Percentiles rank a stretch among this genome's conserved stretches.
Evolutionary conservation across 2,797 vertebrate species (phyloP).

Genomic region (Lacerta agilis): DNA sequence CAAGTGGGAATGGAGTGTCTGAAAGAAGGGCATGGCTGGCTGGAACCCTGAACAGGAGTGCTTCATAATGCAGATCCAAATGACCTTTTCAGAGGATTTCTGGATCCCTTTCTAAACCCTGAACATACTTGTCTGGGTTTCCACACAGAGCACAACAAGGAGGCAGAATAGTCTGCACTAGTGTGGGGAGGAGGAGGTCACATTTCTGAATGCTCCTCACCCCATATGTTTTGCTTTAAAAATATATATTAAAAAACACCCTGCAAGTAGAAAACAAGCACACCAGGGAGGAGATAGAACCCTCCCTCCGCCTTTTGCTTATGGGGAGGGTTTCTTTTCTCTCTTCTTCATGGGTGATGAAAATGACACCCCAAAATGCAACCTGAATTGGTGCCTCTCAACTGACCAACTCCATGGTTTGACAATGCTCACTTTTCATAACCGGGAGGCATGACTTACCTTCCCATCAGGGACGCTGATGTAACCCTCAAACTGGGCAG

Average conservation of each 20-base stretch:
- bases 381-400: background rate
- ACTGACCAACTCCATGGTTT: accelerated
- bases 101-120: background rate
- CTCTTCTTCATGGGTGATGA: background rate
- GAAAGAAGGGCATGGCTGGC: background rate
- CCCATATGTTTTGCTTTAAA: background rate
- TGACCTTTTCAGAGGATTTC: background rate
- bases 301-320: background rate
- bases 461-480: conserved; percentile 79
- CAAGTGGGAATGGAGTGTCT: background rate
- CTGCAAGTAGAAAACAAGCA: background rate
- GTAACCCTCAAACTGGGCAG: conserved; percentile 72
- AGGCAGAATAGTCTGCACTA: background rate
- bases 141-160: background rate
- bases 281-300: too few relatives aligned
- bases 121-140: background rate
- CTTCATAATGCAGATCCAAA: background rate
- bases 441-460: conserved; percentile 58
- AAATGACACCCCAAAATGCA: background rate
- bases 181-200: background rate
- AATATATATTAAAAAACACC: too few relatives aligned
- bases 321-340: background rate
- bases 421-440: background rate
- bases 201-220: background rate
- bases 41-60: background rate